Conservation (phyloP, 2,888 invertebrate genomes). For the Netelia inedita region DNA sequence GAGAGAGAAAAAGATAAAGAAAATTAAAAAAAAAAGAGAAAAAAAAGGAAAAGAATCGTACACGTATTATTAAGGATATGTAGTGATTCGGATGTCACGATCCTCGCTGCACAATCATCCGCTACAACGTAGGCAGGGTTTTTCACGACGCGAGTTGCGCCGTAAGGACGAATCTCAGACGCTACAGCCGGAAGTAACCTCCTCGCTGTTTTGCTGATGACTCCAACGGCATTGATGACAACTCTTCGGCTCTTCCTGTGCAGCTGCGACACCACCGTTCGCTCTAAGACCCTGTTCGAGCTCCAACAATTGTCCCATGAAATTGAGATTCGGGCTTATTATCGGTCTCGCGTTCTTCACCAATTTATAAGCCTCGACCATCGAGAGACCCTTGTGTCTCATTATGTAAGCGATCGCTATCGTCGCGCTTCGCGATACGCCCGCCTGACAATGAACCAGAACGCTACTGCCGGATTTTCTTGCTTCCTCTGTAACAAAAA, state of each 20-base stretch:
- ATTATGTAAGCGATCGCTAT: slow-evolving; percentile 98
- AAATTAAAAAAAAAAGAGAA: not conserved
- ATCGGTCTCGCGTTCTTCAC: slow-evolving; percentile 95
- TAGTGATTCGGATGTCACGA: slow-evolving; percentile 28
- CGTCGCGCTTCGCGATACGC: slow-evolving; percentile 97
- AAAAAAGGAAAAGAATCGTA: not conserved
- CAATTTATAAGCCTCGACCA: slow-evolving; percentile 94
- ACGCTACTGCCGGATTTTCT: slow-evolving; percentile 90
- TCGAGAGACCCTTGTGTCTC: slow-evolving; percentile 93
- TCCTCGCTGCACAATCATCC: slow-evolving; percentile 12
- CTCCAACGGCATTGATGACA: slow-evolving; percentile 86
- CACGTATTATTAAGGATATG: slow-evolving; percentile 47
- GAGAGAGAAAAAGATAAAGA: not conserved
- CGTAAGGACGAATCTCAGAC: slow-evolving; percentile 83
- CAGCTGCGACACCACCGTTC: slow-evolving; percentile 79
- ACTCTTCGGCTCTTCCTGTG: slow-evolving; percentile 83
- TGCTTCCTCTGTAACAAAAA: slow-evolving; percentile 89
- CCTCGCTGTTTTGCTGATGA: slow-evolving; percentile 86
- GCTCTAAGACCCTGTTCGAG: slow-evolving; percentile 90
- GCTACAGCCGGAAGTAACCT: slow-evolving; percentile 87
- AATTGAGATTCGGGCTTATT: slow-evolving; percentile 98
- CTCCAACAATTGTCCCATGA: slow-evolving; percentile 96
- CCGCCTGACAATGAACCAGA: slow-evolving; percentile 97
- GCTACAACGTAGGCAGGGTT: slow-evolving; percentile 30
- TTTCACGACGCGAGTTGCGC: slow-evolving; percentile 68